These are phyloP conservation scores for Mesocentrotus franciscanus DNA, from an alignment of 53 echinoderm and acorn worm genomes.

Conservation along the genomic window DNA sequence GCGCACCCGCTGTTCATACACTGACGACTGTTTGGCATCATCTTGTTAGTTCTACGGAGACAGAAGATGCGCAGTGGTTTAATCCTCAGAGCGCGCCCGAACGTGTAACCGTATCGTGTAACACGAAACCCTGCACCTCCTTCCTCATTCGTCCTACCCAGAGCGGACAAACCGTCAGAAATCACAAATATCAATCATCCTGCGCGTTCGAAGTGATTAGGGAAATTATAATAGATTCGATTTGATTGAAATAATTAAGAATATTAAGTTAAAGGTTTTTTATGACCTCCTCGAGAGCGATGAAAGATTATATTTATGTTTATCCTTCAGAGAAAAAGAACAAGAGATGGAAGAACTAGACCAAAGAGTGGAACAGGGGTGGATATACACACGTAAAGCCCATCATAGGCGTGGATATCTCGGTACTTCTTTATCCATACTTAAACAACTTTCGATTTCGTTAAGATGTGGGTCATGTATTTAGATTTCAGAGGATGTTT, in stretches of 20 bases:
- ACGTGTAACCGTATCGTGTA: neutral
- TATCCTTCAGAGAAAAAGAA: neutral
- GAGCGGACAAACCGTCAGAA: neutral
- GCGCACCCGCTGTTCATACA: constrained; percentile 51
- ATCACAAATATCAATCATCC: constrained; percentile 32
- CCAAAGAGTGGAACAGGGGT: neutral
- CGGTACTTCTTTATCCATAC: constrained; percentile 12
- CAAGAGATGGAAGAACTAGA: neutral
- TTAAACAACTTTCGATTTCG: neutral
- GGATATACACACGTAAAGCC: neutral
- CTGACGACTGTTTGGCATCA: neutral
- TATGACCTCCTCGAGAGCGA: constrained; percentile 19
- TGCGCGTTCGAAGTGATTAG: neutral
- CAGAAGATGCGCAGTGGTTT: constrained; percentile 15
- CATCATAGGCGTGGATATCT: neutral
- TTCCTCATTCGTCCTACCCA: neutral
- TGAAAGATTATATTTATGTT: neutral
- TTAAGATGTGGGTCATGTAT: neutral
- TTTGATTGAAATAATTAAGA: constrained; percentile 23
- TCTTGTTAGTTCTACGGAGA: neutral
- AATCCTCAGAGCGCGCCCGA: neutral
- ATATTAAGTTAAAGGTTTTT: constrained; percentile 16
- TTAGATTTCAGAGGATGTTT: neutral
- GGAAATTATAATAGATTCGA: neutral
- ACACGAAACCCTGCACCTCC: constrained; percentile 20